Evolutionary conservation across 1,140 invertebrate genomes (phyloP).

Genomic region (Sminthurinus signatus): DNA sequence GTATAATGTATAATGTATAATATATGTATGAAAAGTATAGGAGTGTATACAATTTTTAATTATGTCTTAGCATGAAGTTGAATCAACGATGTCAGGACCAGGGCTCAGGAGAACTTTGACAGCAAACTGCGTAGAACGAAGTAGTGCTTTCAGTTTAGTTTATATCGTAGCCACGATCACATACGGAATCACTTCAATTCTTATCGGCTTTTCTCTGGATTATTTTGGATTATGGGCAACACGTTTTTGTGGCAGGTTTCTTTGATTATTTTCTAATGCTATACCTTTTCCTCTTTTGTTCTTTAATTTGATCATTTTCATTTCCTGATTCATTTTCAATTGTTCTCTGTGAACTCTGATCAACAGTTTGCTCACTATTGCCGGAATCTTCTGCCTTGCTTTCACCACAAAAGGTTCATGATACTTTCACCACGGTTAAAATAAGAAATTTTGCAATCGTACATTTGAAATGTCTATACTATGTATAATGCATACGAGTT

Average conservation of each 20-base stretch:
- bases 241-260: conserved; percentile 23
- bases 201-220: conserved; percentile 34
- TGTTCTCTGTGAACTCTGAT: too few species aligned
- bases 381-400: conserved; percentile 30
- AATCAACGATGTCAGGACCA: too few species aligned
- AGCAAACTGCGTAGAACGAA: too few species aligned
- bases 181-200: conserved; percentile 26
- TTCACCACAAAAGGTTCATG: conserved; percentile 24
- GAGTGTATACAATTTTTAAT: too few species aligned
- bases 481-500: too few species aligned
- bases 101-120: conserved; percentile 5
- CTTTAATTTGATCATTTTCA: not conserved
- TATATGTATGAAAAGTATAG: not conserved
- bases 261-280: too few species aligned
- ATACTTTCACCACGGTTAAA: not conserved
- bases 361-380: conserved; percentile 16
- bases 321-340: conserved; percentile 1
- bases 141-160: conserved; percentile 23
- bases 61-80: too few species aligned
- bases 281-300: too few species aligned
- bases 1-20: not conserved
- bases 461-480: too few species aligned
- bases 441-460: too few species aligned
- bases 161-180: conserved; percentile 28
- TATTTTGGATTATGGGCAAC: conserved; percentile 25